These are phyloP conservation scores for Onychomys arenicola DNA, from an alignment of 2,797 vertebrate genomes.

Conservation along the genomic window DNA sequence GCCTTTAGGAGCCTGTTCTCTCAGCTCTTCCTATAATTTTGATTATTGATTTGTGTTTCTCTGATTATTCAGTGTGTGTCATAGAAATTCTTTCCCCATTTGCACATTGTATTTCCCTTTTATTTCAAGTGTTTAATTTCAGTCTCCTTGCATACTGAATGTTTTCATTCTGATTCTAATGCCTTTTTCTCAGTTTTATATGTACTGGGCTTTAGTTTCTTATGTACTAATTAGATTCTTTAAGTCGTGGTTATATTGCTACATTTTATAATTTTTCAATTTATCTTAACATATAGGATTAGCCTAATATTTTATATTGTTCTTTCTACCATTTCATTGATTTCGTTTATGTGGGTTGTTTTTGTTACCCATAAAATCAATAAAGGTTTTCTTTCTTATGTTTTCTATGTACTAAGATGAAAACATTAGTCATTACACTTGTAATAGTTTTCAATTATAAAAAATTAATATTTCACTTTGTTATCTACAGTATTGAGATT, in stretches of 20 bases:
- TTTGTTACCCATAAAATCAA: neutral
- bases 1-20: constrained; percentile 23
- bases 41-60: constrained; percentile 69
- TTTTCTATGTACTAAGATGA: neutral
- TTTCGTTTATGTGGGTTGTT: neutral
- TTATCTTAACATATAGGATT: neutral
- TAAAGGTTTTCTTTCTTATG: neutral
- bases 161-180: constrained; percentile 69
- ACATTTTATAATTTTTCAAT: neutral
- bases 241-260: neutral
- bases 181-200: constrained; percentile 44
- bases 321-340: neutral
- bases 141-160: neutral
- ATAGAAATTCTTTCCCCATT: constrained; percentile 64
- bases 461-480: neutral
- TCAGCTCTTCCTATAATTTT: constrained; percentile 55
- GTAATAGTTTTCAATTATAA: neutral
- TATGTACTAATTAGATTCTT: constrained; percentile 67
- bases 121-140: constrained; percentile 73
- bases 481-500: neutral
- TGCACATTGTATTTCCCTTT: constrained; percentile 59
- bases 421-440: neutral
- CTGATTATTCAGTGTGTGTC: constrained; percentile 61
- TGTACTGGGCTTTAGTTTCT: constrained; percentile 35
- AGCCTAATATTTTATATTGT: neutral